Evolutionary conservation across 2,888 invertebrate species (phyloP), one percentile per base, ranked within the genome.

Genomic region (Pachycephus smyrnensis): DNA sequence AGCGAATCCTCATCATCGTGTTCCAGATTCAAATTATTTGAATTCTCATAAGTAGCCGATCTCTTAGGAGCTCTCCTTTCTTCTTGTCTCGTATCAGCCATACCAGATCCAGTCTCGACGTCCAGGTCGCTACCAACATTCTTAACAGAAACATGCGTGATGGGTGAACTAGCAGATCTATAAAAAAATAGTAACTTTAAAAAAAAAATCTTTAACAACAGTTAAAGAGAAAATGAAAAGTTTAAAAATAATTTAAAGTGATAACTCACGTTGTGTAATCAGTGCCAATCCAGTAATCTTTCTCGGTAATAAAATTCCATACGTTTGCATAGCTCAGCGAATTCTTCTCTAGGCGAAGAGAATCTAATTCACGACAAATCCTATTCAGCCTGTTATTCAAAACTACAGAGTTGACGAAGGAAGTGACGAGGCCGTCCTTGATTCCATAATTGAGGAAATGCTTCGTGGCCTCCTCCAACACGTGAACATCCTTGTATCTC

Each of bases 391-490:
- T 83, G 30, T 85, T 88, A 75, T 86, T 86, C 71, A 88, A 74
- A 37, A 86, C 79, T n/a, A 88, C 76, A 11, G 89, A 85, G 76
- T 90, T 84, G 75, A 87, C 71, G 73, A 91, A 84, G 73, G 84
- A 80, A 40, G 84, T 81, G 12, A 87, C 68, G 69, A 87, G 76
- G 33, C 87, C 85, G 69, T 88, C 84, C 73, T 84, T 84, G 40
- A 84, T 78, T 12, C 87, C 77, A 80, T 80, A 84, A 71, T 87
- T 82, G 69, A 86, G 77, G 30, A 81, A 73, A 36, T 82, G 80
- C 76, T 81, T 80, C 32, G 84, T 40, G 30, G 84, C 74, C 33
- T 82, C 84, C 73, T 85, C 82, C 31, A 83, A 37, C 0, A 71
- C 32, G 32, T 71, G 12, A 1, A 33, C 71, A 68, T 80, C 76